Conservation (phyloP, 2,797 vertebrate genomes). For the Sebastes umbrosus region DNA sequence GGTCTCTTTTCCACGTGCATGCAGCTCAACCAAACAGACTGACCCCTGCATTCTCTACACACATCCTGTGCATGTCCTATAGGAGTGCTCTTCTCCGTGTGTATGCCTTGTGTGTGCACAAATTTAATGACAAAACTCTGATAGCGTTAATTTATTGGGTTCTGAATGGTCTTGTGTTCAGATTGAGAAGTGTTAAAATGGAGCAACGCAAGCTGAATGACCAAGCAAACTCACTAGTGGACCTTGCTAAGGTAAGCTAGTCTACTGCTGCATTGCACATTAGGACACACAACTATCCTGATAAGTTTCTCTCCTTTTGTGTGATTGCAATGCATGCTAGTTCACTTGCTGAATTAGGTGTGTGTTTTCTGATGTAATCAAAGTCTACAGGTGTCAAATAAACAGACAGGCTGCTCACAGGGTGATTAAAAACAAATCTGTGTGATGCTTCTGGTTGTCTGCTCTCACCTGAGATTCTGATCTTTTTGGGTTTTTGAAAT, state of each 20-base stretch:
- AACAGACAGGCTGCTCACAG: conserved; percentile 78
- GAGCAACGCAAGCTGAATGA: conserved; percentile 99
- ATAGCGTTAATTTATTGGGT: conserved; percentile 82
- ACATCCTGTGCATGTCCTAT: conserved; percentile 89
- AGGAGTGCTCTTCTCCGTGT: conserved; percentile 77
- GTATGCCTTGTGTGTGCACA: conserved; percentile 80
- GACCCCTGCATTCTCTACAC: conserved; percentile 89
- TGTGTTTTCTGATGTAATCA: conserved; percentile 60
- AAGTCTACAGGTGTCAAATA: conserved; percentile 91
- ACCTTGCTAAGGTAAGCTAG: conserved; percentile 97
- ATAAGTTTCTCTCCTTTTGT: conserved; percentile 46
- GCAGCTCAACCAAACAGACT: conserved; percentile 89
- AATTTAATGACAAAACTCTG: conserved; percentile 46
- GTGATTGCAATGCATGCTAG: conserved; percentile 65
- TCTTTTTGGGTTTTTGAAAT: conserved; percentile 27
- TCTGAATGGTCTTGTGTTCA: conserved; percentile 89
- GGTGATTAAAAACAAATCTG: conserved; percentile 34
- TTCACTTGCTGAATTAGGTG: conserved; percentile 42
- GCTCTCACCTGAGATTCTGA: conserved; percentile 22
- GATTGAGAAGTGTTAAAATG: conserved; percentile 99
- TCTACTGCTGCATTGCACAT: conserved; percentile 61
- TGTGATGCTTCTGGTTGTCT: conserved; percentile 45
- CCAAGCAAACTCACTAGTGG: conserved; percentile 99
- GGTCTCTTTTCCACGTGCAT: conserved; percentile 85
- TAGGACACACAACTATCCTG: conserved; percentile 43